These are phyloP conservation scores for Zele albiditarsus DNA, from an alignment of 2,888 invertebrate species.

Conservation along the genomic window DNA sequence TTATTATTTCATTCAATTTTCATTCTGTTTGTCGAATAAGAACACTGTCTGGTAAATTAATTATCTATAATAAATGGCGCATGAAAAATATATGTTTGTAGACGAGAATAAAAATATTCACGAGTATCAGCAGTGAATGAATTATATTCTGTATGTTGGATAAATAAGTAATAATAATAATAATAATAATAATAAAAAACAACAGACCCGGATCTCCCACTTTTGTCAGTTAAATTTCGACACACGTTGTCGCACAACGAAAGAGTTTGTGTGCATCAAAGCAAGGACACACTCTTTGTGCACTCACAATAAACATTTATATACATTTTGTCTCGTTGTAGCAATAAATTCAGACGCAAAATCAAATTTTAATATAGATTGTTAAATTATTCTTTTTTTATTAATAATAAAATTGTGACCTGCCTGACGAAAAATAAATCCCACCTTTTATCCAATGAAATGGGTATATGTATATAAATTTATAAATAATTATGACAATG, in stretches of 20 bases:
- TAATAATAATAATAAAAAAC: background rate
- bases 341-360: background rate
- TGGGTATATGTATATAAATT: background rate
- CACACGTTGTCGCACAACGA: conserved; percentile 1
- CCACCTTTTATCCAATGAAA: no score
- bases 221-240: conserved; percentile 7
- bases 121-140: background rate
- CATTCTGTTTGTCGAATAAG: no score
- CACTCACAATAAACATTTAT: background rate
- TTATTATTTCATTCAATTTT: no score
- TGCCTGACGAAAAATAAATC: no score
- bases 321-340: background rate
- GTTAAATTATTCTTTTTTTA: no score
- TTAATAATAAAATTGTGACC: no score
- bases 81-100: no score
- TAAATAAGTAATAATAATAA: no score
- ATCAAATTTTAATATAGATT: no score
- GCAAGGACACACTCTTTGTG: conserved; percentile 9
- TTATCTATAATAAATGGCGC: no score
- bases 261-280: background rate
- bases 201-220: background rate
- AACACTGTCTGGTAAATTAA: no score
- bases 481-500: background rate
- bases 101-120: no score
- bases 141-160: background rate